Evolutionary conservation across 2,797 vertebrate species (phyloP).

Genomic region (Falco concolor): DNA sequence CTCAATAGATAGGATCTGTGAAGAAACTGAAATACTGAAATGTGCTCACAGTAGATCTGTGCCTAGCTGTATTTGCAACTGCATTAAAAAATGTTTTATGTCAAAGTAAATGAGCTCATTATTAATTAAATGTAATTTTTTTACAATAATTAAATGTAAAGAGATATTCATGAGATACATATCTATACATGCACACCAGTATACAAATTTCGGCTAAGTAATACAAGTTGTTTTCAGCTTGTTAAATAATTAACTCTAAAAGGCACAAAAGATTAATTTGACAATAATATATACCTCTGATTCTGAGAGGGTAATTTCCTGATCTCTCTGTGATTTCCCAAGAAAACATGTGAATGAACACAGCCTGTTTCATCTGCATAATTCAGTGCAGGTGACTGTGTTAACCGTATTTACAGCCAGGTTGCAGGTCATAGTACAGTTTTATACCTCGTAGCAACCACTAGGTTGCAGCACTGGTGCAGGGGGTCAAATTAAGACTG

Average conservation of each 20-base stretch:
- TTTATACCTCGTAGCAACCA: conserved; percentile 42
- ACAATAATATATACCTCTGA: conserved; percentile 29
- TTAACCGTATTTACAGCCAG: conserved; percentile 17
- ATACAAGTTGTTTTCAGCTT: background rate
- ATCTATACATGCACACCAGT: background rate
- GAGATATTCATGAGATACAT: background rate
- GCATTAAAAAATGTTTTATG: background rate
- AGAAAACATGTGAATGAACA: background rate
- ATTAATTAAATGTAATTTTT: background rate
- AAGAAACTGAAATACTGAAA: conserved; percentile 17
- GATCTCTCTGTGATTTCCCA: background rate
- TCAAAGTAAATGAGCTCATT: background rate
- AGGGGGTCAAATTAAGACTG: background rate
- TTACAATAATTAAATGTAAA: background rate
- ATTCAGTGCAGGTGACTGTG: conserved; percentile 1
- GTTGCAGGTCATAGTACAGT: background rate
- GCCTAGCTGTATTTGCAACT: background rate
- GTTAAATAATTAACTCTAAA: conserved; percentile 24
- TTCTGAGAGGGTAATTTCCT: conserved; percentile 33
- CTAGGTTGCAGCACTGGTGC: conserved; percentile 64
- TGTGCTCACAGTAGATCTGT: background rate
- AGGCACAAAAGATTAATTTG: conserved; percentile 55
- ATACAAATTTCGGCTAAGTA: conserved; percentile 13
- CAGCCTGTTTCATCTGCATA: background rate
- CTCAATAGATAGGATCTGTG: background rate